Base-by-base conservation (phyloP, 2,113 vertebrate species). In the Apistogramma diplotaenia region DNA sequence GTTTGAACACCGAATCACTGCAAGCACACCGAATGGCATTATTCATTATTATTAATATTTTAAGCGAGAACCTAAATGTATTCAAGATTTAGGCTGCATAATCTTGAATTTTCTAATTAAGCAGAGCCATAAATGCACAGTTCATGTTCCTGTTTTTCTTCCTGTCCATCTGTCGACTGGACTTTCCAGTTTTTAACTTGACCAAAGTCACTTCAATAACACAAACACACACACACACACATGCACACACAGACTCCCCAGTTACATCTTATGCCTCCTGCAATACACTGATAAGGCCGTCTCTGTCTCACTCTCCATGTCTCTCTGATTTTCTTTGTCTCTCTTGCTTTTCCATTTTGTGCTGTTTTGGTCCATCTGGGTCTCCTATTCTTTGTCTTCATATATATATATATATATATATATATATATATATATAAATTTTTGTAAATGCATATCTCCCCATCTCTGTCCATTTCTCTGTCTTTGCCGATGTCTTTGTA, bases 191-290 rank as follows among this genome's bases (percentile, higher is more conserved):
- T 91, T 76, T 79, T 81, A 92, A 93, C 88, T 93, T 93, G 88
- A 91, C 90, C 93, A 93, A 93, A 93, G 93, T 93, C 91, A 93
- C 87, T 93, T 92, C 91, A 93, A 93, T 92, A 93, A 91, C 92
- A 91, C 87, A 70, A 54, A 79, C 76, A 51, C 61, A 54, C 73
- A 74, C 72, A 81, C 29, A n/a, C 55, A 78, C 77, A 83, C 74
- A 85, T 5, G 77, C 87, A 74, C 87, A 76, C 82, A 85, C 81
- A 73, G 72, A 73, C 85, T 92, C 91, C 91, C 92, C 75, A 88
- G 93, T 91, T 93, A 87, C 91, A 90, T 90, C 86, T 89, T 85
- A 83, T 87, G 90, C 93, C 92, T 92, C 89, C 93, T 94, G 93
- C 92, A 93, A 79, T 85, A 87, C 78, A 87, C 91, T 92, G 93